Percentiles rank a stretch among this genome's conserved stretches.
phyloP scores from a whole-genome alignment of 2,113 vertebrate species.

The Chroicocephalus ridibundus region DNA sequence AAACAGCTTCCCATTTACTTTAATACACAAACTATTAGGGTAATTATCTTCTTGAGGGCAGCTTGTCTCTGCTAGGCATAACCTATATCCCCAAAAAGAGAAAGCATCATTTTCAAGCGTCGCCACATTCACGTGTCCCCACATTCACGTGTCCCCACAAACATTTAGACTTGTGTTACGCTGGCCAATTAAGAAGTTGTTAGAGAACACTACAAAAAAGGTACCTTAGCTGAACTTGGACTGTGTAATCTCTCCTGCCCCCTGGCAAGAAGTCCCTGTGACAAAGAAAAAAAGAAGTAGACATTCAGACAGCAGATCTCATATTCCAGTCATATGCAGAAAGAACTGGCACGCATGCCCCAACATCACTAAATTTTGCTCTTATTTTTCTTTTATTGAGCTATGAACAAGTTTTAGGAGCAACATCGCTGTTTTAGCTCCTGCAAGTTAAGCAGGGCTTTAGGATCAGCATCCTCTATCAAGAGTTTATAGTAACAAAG shows the following conservation, averaged over 20 bases:
- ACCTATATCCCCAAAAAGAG: slow-evolving; percentile 71
- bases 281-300: neutral
- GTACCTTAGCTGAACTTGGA: slow-evolving; percentile 95
- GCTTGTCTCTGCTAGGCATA: slow-evolving; percentile 96
- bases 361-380: neutral
- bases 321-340: neutral
- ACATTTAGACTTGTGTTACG: neutral
- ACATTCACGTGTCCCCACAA: neutral
- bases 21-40: slow-evolving; percentile 94
- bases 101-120: neutral
- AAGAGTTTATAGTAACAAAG: neutral
- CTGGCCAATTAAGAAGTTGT: neutral
- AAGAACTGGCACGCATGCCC: neutral
- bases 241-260: slow-evolving; percentile 93
- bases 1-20: slow-evolving; percentile 96
- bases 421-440: neutral
- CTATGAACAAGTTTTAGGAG: neutral
- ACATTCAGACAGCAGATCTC: neutral
- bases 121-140: neutral
- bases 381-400: neutral
- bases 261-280: slow-evolving; percentile 93
- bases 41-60: slow-evolving; percentile 97
- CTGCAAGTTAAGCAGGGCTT: neutral
- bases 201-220: neutral
- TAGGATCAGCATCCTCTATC: neutral